Evolutionary conservation across 2,797 vertebrate species (phyloP), one percentile per base, ranked within the genome.

Genomic region (Mormyrus proboscirostris): DNA sequence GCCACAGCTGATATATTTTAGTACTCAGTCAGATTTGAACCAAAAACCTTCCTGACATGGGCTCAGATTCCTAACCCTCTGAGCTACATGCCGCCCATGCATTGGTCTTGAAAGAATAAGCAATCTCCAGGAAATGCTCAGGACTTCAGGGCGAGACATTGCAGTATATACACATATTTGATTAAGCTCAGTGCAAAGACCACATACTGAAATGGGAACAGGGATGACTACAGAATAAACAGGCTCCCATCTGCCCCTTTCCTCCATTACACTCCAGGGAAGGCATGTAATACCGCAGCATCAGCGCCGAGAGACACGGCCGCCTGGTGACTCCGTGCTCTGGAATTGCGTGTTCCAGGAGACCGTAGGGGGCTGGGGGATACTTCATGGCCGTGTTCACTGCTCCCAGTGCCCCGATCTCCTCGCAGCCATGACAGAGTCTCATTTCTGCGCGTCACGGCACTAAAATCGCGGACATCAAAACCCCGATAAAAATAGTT

Each of bases 401-500:
- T 1, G 25, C 79, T 83, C 38, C 7, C 12, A 38, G 33, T n/a
- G 38, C 38, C 76, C 41, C 41, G 0, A 14, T 6, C 19, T 38
- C 41, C 76, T n/a, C 38, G 41, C 14, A 41, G 19, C 19, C 41
- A 9, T 49, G 41, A 83, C 79, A n/a, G 41, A 8, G 79, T 4
- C 19, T 83, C 79, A 83, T 83, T 83, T 50, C 79, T 49, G 44
- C 19, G 19, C 44, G 38, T 49, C 44, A 44, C 33, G 44, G 44
- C 38, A 41, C 79, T 51, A 53, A 55, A 86, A 86, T 86, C 84
- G 14, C 12, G 50, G 84, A 86, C 84, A 86, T 86, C 84, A 86
- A 86, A 55, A 29, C 79, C 38, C 79, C 41, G 79, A 83, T 83
- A 83, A 55, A 86, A 86, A 86, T 86, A 55, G 50, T 55, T 86